Evolutionary conservation across 1,140 invertebrate genomes (phyloP).

Genomic region (Drosophila pallidifrons): DNA sequence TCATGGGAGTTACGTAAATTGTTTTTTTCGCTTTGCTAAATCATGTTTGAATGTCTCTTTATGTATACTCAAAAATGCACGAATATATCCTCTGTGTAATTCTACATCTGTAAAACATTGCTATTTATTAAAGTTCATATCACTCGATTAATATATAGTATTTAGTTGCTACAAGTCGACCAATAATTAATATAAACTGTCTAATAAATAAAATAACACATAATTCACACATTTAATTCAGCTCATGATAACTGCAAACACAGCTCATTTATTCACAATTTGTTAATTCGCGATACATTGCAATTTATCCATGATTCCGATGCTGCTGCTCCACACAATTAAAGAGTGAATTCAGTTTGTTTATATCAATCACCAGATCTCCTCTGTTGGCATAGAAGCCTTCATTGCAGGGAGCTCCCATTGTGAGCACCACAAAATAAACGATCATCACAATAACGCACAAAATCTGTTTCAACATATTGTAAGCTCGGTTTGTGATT

Average conservation of each 20-base stretch:
- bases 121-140: too few relatives aligned
- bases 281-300: not conserved
- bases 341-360: conserved; percentile 25
- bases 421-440: conserved; percentile 5
- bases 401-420: conserved; percentile 41
- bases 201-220: not conserved
- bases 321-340: conserved; percentile 46
- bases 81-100: too few relatives aligned
- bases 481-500: not conserved
- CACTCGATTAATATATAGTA: too few relatives aligned
- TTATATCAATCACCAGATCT: conserved; percentile 48
- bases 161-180: too few relatives aligned
- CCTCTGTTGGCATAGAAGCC: conserved; percentile 56
- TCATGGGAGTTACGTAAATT: too few relatives aligned
- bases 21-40: too few relatives aligned
- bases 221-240: not conserved
- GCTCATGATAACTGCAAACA: not conserved
- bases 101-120: too few relatives aligned
- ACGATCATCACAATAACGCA: conserved; percentile 6
- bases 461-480: conserved; percentile 37
- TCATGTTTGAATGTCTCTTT: too few relatives aligned
- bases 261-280: conserved; percentile 10
- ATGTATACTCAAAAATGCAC: too few relatives aligned
- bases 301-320: conserved; percentile 45
- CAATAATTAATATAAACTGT: not conserved